These are phyloP conservation scores for Geodia barretti DNA, from an alignment of 37 sponge, comb jelly and placozoan genomes.

Conservation along the genomic window DNA sequence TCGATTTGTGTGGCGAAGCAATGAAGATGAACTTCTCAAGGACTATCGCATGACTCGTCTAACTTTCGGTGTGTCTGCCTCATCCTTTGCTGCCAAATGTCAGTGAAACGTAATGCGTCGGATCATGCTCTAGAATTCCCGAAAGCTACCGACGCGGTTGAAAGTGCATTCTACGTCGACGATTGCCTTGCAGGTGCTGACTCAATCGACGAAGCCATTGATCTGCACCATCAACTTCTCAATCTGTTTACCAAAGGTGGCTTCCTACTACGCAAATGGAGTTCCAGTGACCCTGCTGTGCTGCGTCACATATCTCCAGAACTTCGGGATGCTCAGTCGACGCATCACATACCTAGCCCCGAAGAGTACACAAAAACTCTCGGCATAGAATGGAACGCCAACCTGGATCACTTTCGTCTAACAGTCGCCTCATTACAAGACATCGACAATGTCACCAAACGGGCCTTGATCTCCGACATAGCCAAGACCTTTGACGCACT, in stretches of 20 bases:
- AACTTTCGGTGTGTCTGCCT: conserved; percentile 19
- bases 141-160: conserved; percentile 11
- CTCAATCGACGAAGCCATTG: background rate
- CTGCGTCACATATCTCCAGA: conserved; percentile 1
- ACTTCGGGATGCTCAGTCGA: background rate
- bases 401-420: conserved; percentile 20
- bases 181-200: conserved; percentile 26
- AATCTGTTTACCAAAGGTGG: conserved; percentile 9
- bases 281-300: conserved; percentile 8
- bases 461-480: conserved; percentile 11
- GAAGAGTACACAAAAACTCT: background rate
- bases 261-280: conserved; percentile 20
- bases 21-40: background rate
- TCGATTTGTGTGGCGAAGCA: conserved; percentile 24
- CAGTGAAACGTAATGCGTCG: conserved; percentile 18
- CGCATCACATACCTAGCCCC: no score
- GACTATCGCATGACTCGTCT: conserved; percentile 26
- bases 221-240: background rate
- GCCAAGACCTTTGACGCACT: conserved; percentile 25
- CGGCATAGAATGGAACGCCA: conserved; percentile 28
- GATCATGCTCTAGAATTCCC: conserved; percentile 13
- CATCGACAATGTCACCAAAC: conserved; percentile 2
- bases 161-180: conserved; percentile 34
- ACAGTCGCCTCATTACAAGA: background rate
- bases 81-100: conserved; percentile 14